Conservation (phyloP, 2,888 invertebrate genomes). For the Chalcosyrphus nemorum region DNA sequence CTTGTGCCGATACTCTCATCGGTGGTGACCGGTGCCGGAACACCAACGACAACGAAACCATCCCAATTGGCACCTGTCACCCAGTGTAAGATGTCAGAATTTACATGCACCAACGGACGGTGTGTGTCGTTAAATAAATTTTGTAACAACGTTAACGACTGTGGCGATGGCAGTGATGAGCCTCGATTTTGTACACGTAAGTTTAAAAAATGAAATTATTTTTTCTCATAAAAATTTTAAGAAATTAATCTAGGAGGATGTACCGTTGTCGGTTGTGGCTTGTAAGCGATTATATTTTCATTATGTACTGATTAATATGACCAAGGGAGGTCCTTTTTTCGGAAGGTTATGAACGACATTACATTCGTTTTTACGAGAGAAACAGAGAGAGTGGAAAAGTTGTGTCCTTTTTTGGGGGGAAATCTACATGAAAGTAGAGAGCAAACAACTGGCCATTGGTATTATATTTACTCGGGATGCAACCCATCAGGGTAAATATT, state of each 20-base stretch:
- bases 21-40: slow-evolving; percentile 71
- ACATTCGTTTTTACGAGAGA: not conserved
- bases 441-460: not conserved
- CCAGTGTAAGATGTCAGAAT: slow-evolving; percentile 80
- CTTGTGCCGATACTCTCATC: slow-evolving; percentile 61
- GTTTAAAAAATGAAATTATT: slow-evolving; percentile 79
- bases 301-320: not conserved
- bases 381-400: not conserved
- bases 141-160: slow-evolving; percentile 91
- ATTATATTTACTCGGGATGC: slow-evolving; percentile 7
- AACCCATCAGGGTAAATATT: not conserved
- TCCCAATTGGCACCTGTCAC: slow-evolving; percentile 74
- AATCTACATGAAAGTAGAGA: not conserved
- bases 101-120: slow-evolving; percentile 81
- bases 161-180: slow-evolving; percentile 91
- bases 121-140: slow-evolving; percentile 86
- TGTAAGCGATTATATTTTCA: not conserved
- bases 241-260: slow-evolving; percentile 31
- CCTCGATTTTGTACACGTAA: slow-evolving; percentile 92
- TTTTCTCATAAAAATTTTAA: not conserved
- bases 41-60: slow-evolving; percentile 75
- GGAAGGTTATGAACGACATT: not conserved
- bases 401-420: not conserved
- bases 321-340: not conserved
- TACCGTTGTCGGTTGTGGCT: not conserved